Conservation (phyloP, 2,888 invertebrate species). For the Lottia gigantea region DNA sequence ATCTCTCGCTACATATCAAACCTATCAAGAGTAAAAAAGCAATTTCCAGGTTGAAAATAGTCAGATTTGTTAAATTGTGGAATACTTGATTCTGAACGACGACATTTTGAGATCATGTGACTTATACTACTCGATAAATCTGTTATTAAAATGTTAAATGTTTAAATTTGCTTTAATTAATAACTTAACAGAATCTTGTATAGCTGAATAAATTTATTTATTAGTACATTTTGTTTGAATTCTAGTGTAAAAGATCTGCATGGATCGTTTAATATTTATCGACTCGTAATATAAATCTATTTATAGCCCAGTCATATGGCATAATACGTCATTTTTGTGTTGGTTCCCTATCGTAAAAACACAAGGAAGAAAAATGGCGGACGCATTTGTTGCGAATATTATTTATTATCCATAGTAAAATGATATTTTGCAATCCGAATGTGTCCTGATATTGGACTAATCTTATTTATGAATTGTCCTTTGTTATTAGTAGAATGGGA, state of each 20-base stretch:
- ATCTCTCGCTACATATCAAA: too few species aligned
- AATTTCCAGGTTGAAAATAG: too few species aligned
- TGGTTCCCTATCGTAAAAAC: conserved; percentile 56
- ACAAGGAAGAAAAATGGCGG: conserved; percentile 62
- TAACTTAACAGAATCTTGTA: too few species aligned
- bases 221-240: too few species aligned
- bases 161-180: too few species aligned
- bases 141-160: too few species aligned
- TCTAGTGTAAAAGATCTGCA: too few species aligned
- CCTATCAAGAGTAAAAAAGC: too few species aligned
- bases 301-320: conserved; percentile 46
- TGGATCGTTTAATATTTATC: conserved; percentile 26
- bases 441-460: neutral
- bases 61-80: too few species aligned
- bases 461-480: conserved; percentile 4
- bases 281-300: conserved; percentile 23
- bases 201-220: too few species aligned
- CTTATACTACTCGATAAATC: conserved; percentile 28
- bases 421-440: conserved; percentile 9
- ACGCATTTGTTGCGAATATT: conserved; percentile 35
- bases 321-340: conserved; percentile 54
- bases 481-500: conserved; percentile 46
- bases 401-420: neutral
- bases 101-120: conserved; percentile 47
- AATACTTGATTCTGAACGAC: conserved; percentile 20